Evolutionary conservation across 1,140 invertebrate species (phyloP), one percentile per base, ranked within the genome.

Genomic region (Drosophila bocqueti): DNA sequence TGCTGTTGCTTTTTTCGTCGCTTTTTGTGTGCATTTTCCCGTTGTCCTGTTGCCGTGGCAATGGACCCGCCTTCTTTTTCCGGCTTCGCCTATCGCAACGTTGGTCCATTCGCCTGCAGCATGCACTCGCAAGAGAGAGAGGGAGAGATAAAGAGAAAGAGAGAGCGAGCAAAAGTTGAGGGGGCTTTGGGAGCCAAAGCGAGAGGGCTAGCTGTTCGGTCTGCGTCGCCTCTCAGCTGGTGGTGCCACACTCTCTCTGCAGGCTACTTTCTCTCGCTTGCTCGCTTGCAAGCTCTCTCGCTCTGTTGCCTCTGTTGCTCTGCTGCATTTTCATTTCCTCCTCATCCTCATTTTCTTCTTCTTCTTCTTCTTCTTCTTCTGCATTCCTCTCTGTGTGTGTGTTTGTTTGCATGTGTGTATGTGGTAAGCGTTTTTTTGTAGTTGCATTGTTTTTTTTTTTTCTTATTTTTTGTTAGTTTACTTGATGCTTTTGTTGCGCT

Each of bases 11-110:
- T 52, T 52, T 58, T 83, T 71, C 5, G 50, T 61, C 10, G 47
- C 45, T 58, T 67, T 71, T 54, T 77, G 50, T 76, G 58, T 90
- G 85, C 85, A 89, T 59, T 89, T 80, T 68, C 75, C 72, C 66
- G 76, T 36, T 66, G 29, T 66, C 58, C 45, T 15, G 83, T 89
- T 90, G 85, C 75, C 78, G 31, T 82, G 76, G 85, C 76, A 90
- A 90, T 90, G 86, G 85, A 90, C 81, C 85, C 85, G 85, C 85
- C 85, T 90, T 85, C 86, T 90, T 90, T 90, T 75, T 58, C 76
- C 58, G 86, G 72, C 76, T 83, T 64, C 81, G 79, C 85, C 85
- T 90, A 90, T 90, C 86, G 82, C 49, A 90, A 61, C 72, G 86
- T 60, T 74, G 71, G 64, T 57, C 57, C 52, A 61, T 57, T 77